Conservation (phyloP, 30 jellyfish, hydroid and myxozoan species). For the Aurelia aurita region DNA sequence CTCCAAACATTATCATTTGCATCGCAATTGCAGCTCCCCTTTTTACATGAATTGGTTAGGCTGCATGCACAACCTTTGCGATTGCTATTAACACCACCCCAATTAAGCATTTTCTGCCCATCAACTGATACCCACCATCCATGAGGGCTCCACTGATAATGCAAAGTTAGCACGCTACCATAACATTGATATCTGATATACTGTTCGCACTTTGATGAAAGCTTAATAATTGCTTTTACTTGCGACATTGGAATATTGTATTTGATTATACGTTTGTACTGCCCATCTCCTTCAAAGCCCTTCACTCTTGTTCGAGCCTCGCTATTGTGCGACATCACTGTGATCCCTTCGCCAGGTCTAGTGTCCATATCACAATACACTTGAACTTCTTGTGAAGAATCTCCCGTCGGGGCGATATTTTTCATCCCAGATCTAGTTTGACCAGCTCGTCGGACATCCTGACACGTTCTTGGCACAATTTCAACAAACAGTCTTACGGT, state of each 20-base stretch:
- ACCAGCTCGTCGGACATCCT: background rate
- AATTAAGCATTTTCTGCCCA: constrained; percentile 12
- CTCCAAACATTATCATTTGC: constrained; percentile 19
- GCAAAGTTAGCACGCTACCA: background rate
- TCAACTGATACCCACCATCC: constrained; percentile 28
- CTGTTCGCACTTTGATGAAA: background rate
- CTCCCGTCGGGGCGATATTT: background rate
- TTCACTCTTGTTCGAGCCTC: constrained; percentile 1
- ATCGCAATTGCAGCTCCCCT: constrained; percentile 34
- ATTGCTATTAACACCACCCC: constrained; percentile 19
- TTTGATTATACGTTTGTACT: background rate
- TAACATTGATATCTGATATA: background rate
- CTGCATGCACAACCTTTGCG: constrained; percentile 28
- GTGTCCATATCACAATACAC: constrained; percentile 12
- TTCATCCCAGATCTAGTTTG: background rate
- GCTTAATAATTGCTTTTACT: constrained; percentile 5
- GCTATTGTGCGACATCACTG: constrained; percentile 6
- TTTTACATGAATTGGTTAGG: background rate
- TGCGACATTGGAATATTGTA: background rate
- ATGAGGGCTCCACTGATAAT: background rate
- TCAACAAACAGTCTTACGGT: no score
- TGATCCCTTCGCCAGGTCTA: background rate
- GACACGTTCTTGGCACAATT: background rate
- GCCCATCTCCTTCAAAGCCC: constrained; percentile 9
- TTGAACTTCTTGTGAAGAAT: background rate